Conservation (phyloP, 2,113 vertebrate genomes). For the Anolis sagrei region DNA sequence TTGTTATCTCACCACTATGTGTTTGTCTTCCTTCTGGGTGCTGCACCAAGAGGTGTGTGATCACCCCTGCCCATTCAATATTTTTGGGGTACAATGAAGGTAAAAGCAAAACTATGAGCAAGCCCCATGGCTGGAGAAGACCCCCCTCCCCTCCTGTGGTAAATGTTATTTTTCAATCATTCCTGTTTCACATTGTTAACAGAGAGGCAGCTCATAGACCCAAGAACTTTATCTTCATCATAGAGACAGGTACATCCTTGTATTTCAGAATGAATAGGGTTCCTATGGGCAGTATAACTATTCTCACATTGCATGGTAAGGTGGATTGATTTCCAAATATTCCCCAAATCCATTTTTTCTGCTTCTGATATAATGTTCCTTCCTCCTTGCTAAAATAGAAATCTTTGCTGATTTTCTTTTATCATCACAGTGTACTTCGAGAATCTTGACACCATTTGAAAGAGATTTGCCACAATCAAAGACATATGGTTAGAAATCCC, state of each 20-base stretch:
- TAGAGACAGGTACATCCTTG: slow-evolving; percentile 42
- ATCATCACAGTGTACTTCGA: background rate
- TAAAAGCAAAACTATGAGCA: rapidly evolving
- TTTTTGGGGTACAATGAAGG: rapidly evolving
- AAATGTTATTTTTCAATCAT: background rate
- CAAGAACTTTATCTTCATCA: slow-evolving; percentile 42
- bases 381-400: slow-evolving; percentile 15
- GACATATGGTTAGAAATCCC: slow-evolving; percentile 2
- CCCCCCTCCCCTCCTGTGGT: too few relatives aligned
- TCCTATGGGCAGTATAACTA: slow-evolving; percentile 20
- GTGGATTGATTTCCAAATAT: background rate
- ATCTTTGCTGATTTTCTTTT: background rate
- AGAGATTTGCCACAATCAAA: slow-evolving; percentile 6
- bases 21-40: too few relatives aligned
- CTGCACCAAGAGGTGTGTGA: too few relatives aligned
- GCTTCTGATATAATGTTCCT: background rate
- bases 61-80: too few relatives aligned
- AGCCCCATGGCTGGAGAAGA: background rate
- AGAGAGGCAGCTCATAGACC: background rate
- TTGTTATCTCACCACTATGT: too few relatives aligned
- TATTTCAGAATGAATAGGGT: slow-evolving; percentile 28
- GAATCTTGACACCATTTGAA: slow-evolving; percentile 21
- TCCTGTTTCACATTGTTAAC: slow-evolving; percentile 30
- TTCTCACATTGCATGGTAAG: slow-evolving; percentile 18
- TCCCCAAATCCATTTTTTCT: slow-evolving; percentile 16